These are phyloP conservation scores for Noctilio leporinus DNA, from an alignment of 2,113 vertebrate species.

Conservation along the genomic window DNA sequence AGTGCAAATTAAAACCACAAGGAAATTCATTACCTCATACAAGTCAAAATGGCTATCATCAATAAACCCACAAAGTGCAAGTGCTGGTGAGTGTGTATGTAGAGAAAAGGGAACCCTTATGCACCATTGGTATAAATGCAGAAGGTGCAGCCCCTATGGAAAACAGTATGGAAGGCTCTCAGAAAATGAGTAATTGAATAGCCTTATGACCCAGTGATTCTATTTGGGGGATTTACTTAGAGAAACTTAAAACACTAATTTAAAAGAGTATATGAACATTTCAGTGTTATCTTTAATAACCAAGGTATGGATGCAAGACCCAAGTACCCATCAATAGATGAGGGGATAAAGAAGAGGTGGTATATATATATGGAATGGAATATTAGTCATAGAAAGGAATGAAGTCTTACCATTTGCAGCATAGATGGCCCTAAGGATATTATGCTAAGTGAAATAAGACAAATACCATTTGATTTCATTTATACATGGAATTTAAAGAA, in stretches of 20 bases:
- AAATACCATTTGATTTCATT: neutral
- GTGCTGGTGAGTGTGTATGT: neutral
- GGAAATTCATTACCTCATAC: neutral
- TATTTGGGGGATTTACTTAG: neutral
- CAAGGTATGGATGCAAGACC: no score
- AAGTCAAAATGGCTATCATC: neutral
- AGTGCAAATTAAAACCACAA: neutral
- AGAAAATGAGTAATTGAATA: neutral
- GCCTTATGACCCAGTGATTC: neutral
- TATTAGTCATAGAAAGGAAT: neutral
- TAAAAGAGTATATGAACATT: neutral
- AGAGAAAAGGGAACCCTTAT: neutral
- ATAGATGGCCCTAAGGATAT: neutral
- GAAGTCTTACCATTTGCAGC: neutral
- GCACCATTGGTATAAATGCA: neutral
- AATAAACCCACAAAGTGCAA: neutral
- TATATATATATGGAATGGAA: neutral
- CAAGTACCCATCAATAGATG: no score
- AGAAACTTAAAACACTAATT: neutral
- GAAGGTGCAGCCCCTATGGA: neutral
- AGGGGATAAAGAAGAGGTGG: neutral
- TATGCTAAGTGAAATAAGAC: neutral
- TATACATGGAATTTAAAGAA: neutral
- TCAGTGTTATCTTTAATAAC: neutral
- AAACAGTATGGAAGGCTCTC: neutral